Evolutionary conservation across 2,113 vertebrate species (phyloP).

Genomic region (Notarius quadriscutis): DNA sequence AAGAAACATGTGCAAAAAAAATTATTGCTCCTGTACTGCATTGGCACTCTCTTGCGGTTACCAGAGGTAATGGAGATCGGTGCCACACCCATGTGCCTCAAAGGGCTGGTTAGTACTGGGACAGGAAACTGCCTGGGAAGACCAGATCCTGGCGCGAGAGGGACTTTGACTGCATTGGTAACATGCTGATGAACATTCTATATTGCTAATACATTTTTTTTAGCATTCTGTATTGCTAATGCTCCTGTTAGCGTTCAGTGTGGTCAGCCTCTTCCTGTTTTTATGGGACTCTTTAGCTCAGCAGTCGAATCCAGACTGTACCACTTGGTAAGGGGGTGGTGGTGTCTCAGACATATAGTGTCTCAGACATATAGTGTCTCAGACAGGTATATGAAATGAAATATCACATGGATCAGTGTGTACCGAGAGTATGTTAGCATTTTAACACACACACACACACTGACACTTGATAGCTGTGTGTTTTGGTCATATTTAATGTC

Average conservation of each 20-base stretch:
- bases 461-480: slow-evolving; percentile 13
- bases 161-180: too few relatives aligned
- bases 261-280: not conserved
- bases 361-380: not conserved
- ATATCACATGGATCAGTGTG: not conserved
- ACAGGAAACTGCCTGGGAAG: too few relatives aligned
- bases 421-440: not conserved
- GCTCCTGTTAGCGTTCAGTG: not conserved
- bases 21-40: not conserved
- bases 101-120: too few relatives aligned
- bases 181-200: not conserved
- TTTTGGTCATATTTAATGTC: slow-evolving; percentile 23
- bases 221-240: not conserved
- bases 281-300: not conserved
- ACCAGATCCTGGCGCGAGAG: too few relatives aligned
- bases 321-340: not conserved
- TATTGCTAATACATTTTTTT: not conserved
- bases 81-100: too few relatives aligned
- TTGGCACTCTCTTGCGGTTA: too few relatives aligned
- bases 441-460: slow-evolving; percentile 2
- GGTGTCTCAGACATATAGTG: not conserved
- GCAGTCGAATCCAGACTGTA: not conserved
- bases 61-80: too few relatives aligned
- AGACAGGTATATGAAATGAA: slow-evolving; percentile 8
- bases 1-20: too few relatives aligned